phyloP scores from a whole-genome alignment of 1,140 invertebrate genomes.

The Cyrtorhinus lividipennis region DNA sequence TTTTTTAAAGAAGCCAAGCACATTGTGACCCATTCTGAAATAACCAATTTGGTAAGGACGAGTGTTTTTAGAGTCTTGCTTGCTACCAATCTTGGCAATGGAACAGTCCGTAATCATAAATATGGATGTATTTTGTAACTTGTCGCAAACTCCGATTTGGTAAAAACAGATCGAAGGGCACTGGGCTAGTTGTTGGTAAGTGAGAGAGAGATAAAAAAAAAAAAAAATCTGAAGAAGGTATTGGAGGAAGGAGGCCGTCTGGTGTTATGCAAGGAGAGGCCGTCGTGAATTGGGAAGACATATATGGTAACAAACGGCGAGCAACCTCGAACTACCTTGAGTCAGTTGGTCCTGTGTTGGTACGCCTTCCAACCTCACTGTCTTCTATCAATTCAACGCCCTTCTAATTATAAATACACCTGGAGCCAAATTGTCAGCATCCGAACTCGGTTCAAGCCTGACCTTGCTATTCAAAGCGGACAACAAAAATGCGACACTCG shows the following conservation, averaged over 20 bases:
- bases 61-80: too few relatives aligned
- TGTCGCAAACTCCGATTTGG: too few relatives aligned
- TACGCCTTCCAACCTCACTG: not conserved
- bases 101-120: too few relatives aligned
- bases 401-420: constrained; percentile 5
- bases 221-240: not conserved
- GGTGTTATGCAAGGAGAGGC: constrained; percentile 1
- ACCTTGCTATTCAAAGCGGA: not conserved
- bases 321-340: constrained; percentile 2
- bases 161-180: too few relatives aligned
- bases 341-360: not conserved
- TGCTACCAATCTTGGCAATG: too few relatives aligned
- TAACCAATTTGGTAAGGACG: too few relatives aligned
- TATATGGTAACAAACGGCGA: not conserved
- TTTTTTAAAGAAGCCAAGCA: too few relatives aligned
- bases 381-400: not conserved
- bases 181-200: not conserved
- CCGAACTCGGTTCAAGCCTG: not conserved
- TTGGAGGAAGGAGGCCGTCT: constrained; percentile 1
- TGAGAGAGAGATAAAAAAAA: too few relatives aligned
- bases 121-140: too few relatives aligned
- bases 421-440: not conserved
- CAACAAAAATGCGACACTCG: too few relatives aligned
- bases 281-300: constrained; percentile 4
- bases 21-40: too few relatives aligned